Evolutionary conservation across 1,140 invertebrate species (phyloP), one percentile per base, ranked within the genome.

Genomic region (Thalassaphorura encarpata): DNA sequence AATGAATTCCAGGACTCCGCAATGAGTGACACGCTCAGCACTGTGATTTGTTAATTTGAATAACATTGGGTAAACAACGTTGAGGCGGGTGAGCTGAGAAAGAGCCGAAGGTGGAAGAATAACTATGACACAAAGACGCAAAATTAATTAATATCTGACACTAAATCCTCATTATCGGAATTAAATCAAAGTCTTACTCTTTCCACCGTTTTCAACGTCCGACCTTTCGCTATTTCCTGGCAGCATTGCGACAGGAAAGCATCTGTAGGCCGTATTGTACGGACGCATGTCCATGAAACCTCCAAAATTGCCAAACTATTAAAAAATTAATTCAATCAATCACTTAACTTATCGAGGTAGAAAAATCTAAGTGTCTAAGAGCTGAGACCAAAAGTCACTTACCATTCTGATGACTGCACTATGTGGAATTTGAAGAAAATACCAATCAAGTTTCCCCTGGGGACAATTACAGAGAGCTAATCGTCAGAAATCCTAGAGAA

Each of bases 41-140:
- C 85, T 87, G 61, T 82, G 82, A 70, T 98, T 98, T 29, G 83
- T 90, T 3, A 99, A 72, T 72, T 97, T 98, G 68, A 99, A 99
- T 41, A 99, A 76, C 95, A 99, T 99, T 1, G 96, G 96, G 71
- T 98, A 99, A 67, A 91, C 90, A 58, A 98, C 95, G 72, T 97
- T 97, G 1, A 97, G 75, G 52, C 94, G 80, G 18, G 92, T 96
- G 0, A 97, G 76, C 55, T 87, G 82, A 67, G 97, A 92, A 57
- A 98, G 70, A 5, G 94, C 92, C 43, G 93, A 97, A 15, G 92
- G 90, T 43, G 94, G 94, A 90, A 98, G 95, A 24, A 98, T 97
- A 67, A 97, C 92, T 96, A 66, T n/a, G n/a, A n/a, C n/a, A n/a
- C n/a, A n/a, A n/a, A n/a, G n/a, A n/a, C n/a, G 28, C 74, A 62